A percentile compares a stretch with the other conserved stretches of the same genome.
phyloP scores from a whole-genome alignment of 2,888 invertebrate species.

The Latrodectus hesperus region DNA sequence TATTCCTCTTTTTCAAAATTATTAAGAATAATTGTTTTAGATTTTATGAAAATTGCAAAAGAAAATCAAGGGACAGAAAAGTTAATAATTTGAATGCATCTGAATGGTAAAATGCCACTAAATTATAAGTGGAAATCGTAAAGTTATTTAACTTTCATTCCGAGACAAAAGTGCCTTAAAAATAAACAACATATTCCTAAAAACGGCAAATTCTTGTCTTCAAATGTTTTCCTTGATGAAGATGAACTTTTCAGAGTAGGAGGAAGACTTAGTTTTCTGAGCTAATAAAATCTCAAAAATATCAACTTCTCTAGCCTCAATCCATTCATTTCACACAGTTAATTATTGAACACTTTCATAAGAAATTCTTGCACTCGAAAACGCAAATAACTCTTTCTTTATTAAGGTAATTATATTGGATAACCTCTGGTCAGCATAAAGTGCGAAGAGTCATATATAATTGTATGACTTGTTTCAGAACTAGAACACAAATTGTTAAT shows the following conservation, averaged over 20 bases:
- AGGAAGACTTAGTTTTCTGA: conserved; percentile 4
- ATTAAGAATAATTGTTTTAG: no score
- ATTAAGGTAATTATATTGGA: not conserved
- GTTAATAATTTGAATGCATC: no score
- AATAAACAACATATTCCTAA: no score
- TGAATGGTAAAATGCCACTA: no score
- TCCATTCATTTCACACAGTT: not conserved
- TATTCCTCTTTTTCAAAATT: no score
- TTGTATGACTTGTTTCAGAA: not conserved
- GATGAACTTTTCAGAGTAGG: conserved; percentile 5
- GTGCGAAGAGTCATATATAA: not conserved
- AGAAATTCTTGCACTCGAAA: not conserved
- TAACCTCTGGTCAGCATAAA: not conserved
- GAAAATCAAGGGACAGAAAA: no score
- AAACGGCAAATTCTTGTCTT: not conserved
- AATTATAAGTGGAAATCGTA: no score
- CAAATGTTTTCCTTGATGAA: no score
- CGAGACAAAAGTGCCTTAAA: no score
- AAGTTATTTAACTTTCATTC: no score
- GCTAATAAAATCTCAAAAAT: not conserved
- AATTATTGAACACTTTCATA: not conserved
- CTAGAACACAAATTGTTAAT: not conserved
- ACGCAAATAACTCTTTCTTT: not conserved
- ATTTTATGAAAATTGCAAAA: no score
- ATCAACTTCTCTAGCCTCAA: not conserved